These are phyloP conservation scores for Leucania comma DNA, from an alignment of 2,888 invertebrate species.

Conservation along the genomic window DNA sequence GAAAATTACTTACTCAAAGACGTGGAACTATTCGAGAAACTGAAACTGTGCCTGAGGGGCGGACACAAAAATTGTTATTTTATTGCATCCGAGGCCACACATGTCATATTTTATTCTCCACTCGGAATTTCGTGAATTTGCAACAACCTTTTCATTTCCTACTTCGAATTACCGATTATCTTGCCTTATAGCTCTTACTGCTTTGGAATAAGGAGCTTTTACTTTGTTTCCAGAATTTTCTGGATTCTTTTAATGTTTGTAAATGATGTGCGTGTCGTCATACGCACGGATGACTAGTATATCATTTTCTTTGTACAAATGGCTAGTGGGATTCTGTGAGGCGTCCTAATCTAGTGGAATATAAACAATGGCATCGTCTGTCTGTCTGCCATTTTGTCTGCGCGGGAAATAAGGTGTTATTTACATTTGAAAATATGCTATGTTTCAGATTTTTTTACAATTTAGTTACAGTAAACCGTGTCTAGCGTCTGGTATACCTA, in stretches of 20 bases:
- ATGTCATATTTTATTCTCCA: conserved; percentile 88
- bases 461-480: background rate
- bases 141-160: conserved; percentile 56
- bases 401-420: conserved; percentile 63
- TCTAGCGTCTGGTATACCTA: background rate
- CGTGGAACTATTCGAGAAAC: conserved; percentile 70
- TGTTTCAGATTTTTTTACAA: conserved; percentile 2
- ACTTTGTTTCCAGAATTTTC: conserved; percentile 43
- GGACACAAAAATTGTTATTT: conserved; percentile 88
- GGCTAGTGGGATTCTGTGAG: conserved; percentile 81
- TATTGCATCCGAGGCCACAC: conserved; percentile 87
- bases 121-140: conserved; percentile 64
- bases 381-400: conserved; percentile 68
- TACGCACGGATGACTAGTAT: conserved; percentile 87
- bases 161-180: conserved; percentile 41
- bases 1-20: conserved; percentile 63
- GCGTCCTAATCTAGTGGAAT: conserved; percentile 86
- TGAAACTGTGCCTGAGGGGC: conserved; percentile 82
- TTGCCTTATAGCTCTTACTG: conserved; percentile 60
- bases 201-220: conserved; percentile 54
- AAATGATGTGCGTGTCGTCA: conserved; percentile 77
- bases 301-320: conserved; percentile 89
- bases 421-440: conserved; percentile 31
- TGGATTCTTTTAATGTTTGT: conserved; percentile 65
- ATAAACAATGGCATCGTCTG: conserved; percentile 80